A percentile compares a stretch with the other conserved stretches of the same genome.
Conservation (phyloP, 2,888 invertebrate species). For the Beris morrisii region DNA sequence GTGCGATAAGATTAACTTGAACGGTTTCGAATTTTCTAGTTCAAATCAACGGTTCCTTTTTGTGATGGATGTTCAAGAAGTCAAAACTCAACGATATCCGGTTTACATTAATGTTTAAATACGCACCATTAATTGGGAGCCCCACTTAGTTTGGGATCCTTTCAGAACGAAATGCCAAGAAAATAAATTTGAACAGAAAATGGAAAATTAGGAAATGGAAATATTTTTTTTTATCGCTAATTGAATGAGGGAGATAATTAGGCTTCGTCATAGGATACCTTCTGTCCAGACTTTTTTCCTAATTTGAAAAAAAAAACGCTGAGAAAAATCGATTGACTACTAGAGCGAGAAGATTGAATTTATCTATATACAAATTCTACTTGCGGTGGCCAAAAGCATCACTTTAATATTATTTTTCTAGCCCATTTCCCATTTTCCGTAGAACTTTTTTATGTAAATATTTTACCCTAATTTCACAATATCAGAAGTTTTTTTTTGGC, state of each 20-base stretch:
- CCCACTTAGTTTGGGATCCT: slow-evolving; percentile 5
- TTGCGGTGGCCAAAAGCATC: no score
- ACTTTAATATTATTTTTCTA: no score
- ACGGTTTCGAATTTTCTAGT: no score
- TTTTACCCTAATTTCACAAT: slow-evolving; percentile 26
- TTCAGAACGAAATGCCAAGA: no score
- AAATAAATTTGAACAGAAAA: no score
- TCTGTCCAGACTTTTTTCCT: background rate
- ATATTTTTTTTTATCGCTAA: background rate
- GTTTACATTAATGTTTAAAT: slow-evolving; percentile 12
- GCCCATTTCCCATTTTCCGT: no score
- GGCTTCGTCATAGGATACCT: background rate
- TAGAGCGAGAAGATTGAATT: background rate
- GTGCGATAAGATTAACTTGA: no score
- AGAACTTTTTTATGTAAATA: slow-evolving; percentile 22
- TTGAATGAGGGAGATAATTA: slow-evolving; percentile 14
- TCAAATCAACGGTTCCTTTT: background rate
- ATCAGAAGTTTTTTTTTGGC: background rate
- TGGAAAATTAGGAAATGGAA: background rate
- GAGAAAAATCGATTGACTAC: background rate
- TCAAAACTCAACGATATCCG: slow-evolving; percentile 1
- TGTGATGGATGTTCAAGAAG: slow-evolving; percentile 1
- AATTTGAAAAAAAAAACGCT: background rate
- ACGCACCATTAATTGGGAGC: slow-evolving; percentile 12
- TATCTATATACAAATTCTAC: background rate